Conservation (phyloP, 2,113 vertebrate species). For the Actenoides hombroni region DNA sequence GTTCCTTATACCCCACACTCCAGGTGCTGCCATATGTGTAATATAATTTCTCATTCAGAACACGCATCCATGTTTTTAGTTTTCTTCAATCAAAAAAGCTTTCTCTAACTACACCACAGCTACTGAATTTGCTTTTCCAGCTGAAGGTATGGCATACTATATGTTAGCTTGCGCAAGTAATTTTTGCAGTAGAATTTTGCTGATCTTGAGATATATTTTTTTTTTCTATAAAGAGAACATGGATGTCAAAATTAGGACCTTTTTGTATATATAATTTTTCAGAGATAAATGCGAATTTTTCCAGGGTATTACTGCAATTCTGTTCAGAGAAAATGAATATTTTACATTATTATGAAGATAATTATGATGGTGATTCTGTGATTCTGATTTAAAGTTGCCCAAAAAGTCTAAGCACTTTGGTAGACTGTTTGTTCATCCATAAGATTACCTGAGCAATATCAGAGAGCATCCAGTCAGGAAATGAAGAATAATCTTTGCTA, state of each 20-base stretch:
- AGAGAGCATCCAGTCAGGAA: constrained; percentile 51
- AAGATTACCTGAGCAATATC: constrained; percentile 41
- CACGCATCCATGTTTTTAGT: not conserved
- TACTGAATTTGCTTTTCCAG: not conserved
- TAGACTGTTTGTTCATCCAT: constrained; percentile 23
- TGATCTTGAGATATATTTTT: not conserved
- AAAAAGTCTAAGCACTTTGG: constrained; percentile 3
- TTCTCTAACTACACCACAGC: not conserved
- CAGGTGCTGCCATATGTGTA: constrained; percentile 22
- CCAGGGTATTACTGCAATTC: not conserved
- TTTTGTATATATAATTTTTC: not conserved
- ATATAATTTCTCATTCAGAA: not conserved
- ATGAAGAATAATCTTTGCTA: constrained; percentile 63
- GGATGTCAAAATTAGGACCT: not conserved
- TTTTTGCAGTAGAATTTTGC: not conserved
- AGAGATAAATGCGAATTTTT: not conserved
- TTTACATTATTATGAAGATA: not conserved
- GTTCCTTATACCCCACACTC: not conserved
- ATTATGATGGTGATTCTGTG: not conserved
- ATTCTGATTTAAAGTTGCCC: constrained; percentile 23
- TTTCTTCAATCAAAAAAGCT: not conserved
- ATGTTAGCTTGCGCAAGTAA: not conserved
- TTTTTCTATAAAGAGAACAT: not conserved
- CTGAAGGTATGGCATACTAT: not conserved
- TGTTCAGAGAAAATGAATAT: not conserved